A percentile compares a stretch with the other conserved stretches of the same genome.
phyloP scores from a whole-genome alignment of 2,797 vertebrate genomes.

The Cichlasoma orientale region DNA sequence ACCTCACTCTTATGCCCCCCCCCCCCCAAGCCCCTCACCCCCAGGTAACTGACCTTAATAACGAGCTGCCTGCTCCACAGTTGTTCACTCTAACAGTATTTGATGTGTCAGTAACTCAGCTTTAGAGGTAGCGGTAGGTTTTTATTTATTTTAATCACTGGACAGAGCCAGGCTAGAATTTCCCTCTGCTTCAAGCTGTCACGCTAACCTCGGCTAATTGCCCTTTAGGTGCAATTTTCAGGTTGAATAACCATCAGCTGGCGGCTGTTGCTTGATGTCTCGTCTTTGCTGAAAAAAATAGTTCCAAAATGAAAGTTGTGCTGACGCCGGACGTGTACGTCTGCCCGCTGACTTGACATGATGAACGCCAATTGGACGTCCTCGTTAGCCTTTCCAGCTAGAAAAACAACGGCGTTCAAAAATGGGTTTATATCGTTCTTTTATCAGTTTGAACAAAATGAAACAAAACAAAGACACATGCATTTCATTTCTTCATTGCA shows the following conservation, averaged over 20 bases:
- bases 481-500: not conserved
- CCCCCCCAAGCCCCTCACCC: not conserved
- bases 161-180: not conserved
- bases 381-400: too few relatives aligned
- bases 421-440: too few relatives aligned
- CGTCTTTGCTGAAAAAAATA: not conserved
- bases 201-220: slow-evolving; percentile 23
- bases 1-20: slow-evolving; percentile 10
- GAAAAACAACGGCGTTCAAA: too few relatives aligned
- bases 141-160: slow-evolving; percentile 11
- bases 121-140: not conserved
- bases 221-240: slow-evolving; percentile 15
- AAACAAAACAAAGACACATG: too few relatives aligned
- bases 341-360: too few relatives aligned
- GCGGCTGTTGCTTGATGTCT: too few relatives aligned
- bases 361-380: too few relatives aligned
- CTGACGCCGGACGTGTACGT: not conserved
- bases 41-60: slow-evolving; percentile 5
- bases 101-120: slow-evolving; percentile 27
- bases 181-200: not conserved
- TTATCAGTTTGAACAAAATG: too few relatives aligned
- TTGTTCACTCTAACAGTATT: slow-evolving; percentile 1
- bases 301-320: not conserved
- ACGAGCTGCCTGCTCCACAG: slow-evolving; percentile 19
- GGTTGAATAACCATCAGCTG: not conserved